phyloP scores from a whole-genome alignment of 2,113 vertebrate genomes.

The Crotophaga sulcirostris region DNA sequence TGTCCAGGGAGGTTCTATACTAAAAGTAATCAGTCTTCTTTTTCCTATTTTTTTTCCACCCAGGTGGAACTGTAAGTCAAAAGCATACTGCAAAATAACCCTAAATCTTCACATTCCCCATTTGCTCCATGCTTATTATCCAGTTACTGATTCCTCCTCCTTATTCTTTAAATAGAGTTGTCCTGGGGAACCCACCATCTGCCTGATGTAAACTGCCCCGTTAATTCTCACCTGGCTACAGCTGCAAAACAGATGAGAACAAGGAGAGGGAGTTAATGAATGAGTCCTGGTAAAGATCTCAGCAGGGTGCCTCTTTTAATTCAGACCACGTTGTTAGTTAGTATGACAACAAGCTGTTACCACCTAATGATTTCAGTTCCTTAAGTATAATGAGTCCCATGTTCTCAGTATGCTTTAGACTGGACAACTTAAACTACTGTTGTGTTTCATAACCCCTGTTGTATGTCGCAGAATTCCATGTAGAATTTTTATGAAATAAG shows the following conservation, averaged over 20 bases:
- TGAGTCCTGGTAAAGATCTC: conserved; percentile 14
- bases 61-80: background rate
- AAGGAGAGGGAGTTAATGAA: conserved; percentile 41
- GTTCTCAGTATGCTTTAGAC: background rate
- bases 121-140: background rate
- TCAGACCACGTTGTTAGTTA: background rate
- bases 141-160: background rate
- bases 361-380: conserved; percentile 13
- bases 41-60: background rate
- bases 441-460: background rate
- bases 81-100: background rate
- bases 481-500: background rate
- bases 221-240: conserved; percentile 63
- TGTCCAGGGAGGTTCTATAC: background rate
- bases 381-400: background rate
- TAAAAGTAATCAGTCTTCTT: background rate
- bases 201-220: conserved; percentile 38
- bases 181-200: conserved; percentile 34
- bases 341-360: conserved; percentile 44
- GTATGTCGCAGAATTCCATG: background rate
- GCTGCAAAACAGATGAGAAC: conserved; percentile 47
- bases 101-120: background rate
- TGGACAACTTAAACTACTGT: background rate
- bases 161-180: conserved; percentile 23
- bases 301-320: conserved; percentile 18